Evolutionary conservation across 2,113 vertebrate species (phyloP), one percentile per base, ranked within the genome.

Genomic region (Tyto alba): DNA sequence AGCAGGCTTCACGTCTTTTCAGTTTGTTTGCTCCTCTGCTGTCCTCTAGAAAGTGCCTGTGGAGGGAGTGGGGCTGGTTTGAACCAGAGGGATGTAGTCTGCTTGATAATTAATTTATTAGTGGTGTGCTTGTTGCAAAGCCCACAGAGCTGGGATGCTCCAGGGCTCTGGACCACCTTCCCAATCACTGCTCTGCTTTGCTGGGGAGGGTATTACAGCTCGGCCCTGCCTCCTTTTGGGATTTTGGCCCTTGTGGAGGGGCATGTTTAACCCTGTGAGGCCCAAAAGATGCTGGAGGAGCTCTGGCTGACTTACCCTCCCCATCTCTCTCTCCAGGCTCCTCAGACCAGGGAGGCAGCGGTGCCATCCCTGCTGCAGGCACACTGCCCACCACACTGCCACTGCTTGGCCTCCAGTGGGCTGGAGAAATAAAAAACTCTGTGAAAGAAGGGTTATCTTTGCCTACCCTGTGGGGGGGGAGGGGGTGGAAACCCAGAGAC

Each of bases 271-370:
- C 16, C 8, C 43, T 36, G 23, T 1, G 3, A 67, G 48, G 32
- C 14, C 40, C 0, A 0, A 40, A 56, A 52, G 73, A 4, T 6
- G 6, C 68, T 1, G 3, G 60, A 57, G 56, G 16, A 71, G 77
- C 64, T 64, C 13, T 64, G 72, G 25, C 38, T 67, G 75, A 32
- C 43, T 30, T 57, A 34, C 25, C 41, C 45, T 81, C 30, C 34
- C 53, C 34, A 26, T 29, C 43, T 30, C 0, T 0, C 41, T 59
- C 16, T 18, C 0, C 0, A 4, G 5, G 2, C 53, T 89, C 88
- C 4, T n/a, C 7, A 27, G 52, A 64, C 30, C 34, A 32, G 38
- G 69, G 72, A 74, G 16, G 52, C 85, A 48, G 76, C 2, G 1
- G 43, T 48, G 41, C 69, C 41, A 4, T 40, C 41, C 63, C 21